phyloP scores from a whole-genome alignment of 2,888 invertebrate species.

The Acleris emargana region DNA sequence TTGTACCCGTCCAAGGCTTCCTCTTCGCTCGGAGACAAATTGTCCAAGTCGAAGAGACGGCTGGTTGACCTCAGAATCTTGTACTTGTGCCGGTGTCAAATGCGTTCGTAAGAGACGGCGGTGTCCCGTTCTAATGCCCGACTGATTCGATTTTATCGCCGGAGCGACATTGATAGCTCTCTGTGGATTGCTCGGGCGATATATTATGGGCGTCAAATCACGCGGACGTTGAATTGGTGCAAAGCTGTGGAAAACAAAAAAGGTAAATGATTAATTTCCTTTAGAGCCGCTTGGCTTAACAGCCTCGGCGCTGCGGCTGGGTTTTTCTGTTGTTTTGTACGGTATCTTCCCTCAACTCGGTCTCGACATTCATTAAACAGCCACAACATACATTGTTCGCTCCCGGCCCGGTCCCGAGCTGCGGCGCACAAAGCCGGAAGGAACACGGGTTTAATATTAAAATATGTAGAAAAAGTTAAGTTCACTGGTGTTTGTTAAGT shows the following conservation, averaged over 20 bases:
- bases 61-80: conserved; percentile 42
- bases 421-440: conserved; percentile 24
- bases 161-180: conserved; percentile 26
- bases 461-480: conserved; percentile 2
- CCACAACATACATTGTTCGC: conserved; percentile 34
- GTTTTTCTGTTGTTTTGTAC: conserved; percentile 29
- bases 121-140: conserved; percentile 19
- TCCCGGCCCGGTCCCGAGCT: conserved; percentile 22
- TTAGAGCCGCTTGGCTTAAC: conserved; percentile 33
- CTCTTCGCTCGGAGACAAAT: conserved; percentile 60
- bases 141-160: conserved; percentile 35
- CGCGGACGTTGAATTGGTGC: conserved; percentile 8
- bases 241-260: conserved; percentile 31
- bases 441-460: conserved; percentile 12
- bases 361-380: conserved; percentile 36
- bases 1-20: conserved; percentile 65
- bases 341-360: conserved; percentile 32
- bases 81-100: conserved; percentile 35
- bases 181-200: conserved; percentile 6
- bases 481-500: not conserved
- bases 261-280: conserved; percentile 35
- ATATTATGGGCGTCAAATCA: conserved; percentile 7
- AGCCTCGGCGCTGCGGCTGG: conserved; percentile 19
- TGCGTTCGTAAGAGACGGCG: conserved; percentile 20
- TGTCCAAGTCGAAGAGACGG: conserved; percentile 45